Conservation (phyloP, 2,113 vertebrate genomes). For the Brachypteracias leptosomus region DNA sequence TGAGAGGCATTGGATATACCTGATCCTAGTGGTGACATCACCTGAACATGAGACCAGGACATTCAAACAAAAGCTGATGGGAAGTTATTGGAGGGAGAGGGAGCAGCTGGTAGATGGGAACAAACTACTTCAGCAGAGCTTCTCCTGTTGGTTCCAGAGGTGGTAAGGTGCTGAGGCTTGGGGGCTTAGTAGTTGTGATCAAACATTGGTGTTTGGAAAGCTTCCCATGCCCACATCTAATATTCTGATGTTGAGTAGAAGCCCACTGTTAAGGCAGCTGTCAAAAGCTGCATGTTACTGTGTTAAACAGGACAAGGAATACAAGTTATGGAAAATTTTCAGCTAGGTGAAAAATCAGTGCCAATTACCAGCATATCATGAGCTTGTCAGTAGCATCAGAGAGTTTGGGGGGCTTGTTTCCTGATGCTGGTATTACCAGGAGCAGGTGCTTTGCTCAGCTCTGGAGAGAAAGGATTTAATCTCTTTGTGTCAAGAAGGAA, state of each 20-base stretch:
- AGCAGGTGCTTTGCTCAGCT: background rate
- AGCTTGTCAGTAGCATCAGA: background rate
- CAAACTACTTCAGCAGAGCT: background rate
- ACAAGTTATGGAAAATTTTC: background rate
- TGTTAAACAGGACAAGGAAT: background rate
- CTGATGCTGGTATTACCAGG: background rate
- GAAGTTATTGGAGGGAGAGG: background rate
- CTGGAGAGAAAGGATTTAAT: background rate
- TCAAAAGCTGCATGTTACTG: background rate
- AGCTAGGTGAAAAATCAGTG: background rate
- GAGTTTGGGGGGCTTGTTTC: background rate
- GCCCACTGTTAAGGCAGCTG: background rate
- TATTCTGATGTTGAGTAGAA: background rate
- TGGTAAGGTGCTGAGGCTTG: background rate
- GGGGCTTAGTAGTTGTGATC: background rate
- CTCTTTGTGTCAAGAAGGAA: background rate
- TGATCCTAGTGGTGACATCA: background rate
- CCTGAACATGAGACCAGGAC: background rate
- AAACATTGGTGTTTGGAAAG: background rate
- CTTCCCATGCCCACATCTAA: background rate
- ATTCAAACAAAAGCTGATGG: background rate
- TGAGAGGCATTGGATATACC: background rate
- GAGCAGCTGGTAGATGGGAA: background rate
- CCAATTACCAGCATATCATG: background rate
- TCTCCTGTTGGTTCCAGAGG: background rate